Conservation (phyloP, 2,797 vertebrate species). For the Poeciliopsis infans region DNA sequence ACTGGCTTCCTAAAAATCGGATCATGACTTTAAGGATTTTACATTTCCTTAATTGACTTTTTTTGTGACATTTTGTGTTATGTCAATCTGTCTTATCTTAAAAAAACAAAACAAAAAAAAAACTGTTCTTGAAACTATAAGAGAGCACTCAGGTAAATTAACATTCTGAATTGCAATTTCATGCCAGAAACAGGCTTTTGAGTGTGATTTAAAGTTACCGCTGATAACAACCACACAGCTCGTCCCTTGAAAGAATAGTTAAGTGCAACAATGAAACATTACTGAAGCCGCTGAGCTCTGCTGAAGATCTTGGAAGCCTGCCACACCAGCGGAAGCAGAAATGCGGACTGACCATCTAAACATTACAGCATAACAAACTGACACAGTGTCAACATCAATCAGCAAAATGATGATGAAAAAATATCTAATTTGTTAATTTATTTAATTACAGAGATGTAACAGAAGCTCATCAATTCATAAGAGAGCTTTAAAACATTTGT, state of each 20-base stretch:
- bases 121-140: background rate
- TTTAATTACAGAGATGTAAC: background rate
- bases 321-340: slow-evolving; percentile 28
- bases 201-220: background rate
- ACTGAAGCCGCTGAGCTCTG: slow-evolving; percentile 21
- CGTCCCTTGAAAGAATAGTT: background rate
- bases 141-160: background rate
- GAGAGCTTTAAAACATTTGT: slow-evolving; percentile 17
- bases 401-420: slow-evolving; percentile 25
- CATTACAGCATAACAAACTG: slow-evolving; percentile 32
- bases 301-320: slow-evolving; percentile 19
- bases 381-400: slow-evolving; percentile 19
- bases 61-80: background rate
- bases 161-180: background rate
- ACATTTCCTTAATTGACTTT: background rate
- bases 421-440: background rate
- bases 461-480: slow-evolving; percentile 10
- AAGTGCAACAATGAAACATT: slow-evolving; percentile 4
- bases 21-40: background rate
- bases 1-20: background rate
- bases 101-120: background rate
- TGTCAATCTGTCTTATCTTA: background rate
- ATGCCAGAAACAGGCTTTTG: background rate
- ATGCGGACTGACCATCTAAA: slow-evolving; percentile 38
- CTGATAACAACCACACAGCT: background rate